Percentiles rank a stretch among this genome's conserved stretches.
Conservation (phyloP, 2,113 vertebrate species). For the Dendropsophus ebraccatus region DNA sequence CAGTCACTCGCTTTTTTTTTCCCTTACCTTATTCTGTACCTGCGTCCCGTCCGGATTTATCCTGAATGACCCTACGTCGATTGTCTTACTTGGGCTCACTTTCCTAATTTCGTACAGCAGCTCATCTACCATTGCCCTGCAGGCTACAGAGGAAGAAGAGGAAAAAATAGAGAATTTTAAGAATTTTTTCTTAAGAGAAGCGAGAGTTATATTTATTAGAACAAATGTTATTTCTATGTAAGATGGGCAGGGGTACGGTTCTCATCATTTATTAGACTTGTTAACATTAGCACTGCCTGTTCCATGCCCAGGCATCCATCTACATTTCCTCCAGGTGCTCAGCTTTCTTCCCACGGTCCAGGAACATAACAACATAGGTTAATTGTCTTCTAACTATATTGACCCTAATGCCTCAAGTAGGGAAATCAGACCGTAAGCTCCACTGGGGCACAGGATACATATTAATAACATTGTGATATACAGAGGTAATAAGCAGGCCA, state of each 20-base stretch:
- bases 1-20: slow-evolving; percentile 73
- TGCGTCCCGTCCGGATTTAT: slow-evolving; percentile 84
- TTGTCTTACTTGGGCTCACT: slow-evolving; percentile 85
- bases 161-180: slow-evolving; percentile 20
- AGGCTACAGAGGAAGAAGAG: slow-evolving; percentile 70
- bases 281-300: not conserved
- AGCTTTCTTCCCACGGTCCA: not conserved
- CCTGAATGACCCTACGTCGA: slow-evolving; percentile 86
- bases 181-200: not conserved
- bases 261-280: too few species aligned
- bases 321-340: not conserved
- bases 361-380: not conserved
- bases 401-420: not conserved
- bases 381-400: not conserved
- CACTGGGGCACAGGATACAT: not conserved
- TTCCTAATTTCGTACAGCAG: slow-evolving; percentile 81
- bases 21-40: slow-evolving; percentile 86
- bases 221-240: not conserved
- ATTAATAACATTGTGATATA: not conserved
- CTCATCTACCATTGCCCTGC: slow-evolving; percentile 80
- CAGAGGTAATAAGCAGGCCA: not conserved
- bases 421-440: not conserved
- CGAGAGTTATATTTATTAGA: not conserved
- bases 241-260: not conserved
- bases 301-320: not conserved